phyloP scores from a whole-genome alignment of 2,888 invertebrate genomes.

The Ptychoptera contaminata region DNA sequence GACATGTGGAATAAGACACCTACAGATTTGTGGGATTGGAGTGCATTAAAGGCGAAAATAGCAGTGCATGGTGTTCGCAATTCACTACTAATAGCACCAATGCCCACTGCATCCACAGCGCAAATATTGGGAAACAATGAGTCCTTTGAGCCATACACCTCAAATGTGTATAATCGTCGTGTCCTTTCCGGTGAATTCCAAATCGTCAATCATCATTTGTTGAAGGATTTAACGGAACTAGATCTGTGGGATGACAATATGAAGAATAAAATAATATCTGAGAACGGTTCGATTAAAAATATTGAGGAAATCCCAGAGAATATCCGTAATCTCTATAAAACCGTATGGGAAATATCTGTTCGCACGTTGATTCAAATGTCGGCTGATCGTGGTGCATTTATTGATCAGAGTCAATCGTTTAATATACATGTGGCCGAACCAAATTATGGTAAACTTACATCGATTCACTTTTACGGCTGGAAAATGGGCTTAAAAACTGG shows the following conservation, averaged over 20 bases:
- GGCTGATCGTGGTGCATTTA: slow-evolving; percentile 92
- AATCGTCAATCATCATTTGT: slow-evolving; percentile 89
- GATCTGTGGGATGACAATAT: slow-evolving; percentile 90
- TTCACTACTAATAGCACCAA: slow-evolving; percentile 85
- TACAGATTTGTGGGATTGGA: slow-evolving; percentile 83
- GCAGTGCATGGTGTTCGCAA: slow-evolving; percentile 81
- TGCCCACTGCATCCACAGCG: slow-evolving; percentile 98
- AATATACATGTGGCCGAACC: slow-evolving; percentile 96
- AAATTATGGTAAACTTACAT: slow-evolving; percentile 82
- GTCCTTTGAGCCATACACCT: slow-evolving; percentile 95
- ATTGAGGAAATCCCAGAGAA: slow-evolving; percentile 73
- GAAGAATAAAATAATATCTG: slow-evolving; percentile 84
- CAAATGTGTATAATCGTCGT: slow-evolving; percentile 86
- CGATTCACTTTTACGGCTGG: slow-evolving; percentile 99
- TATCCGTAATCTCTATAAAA: slow-evolving; percentile 79
- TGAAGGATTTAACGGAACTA: slow-evolving; percentile 80
- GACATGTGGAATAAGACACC: slow-evolving; percentile 95
- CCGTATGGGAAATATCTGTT: slow-evolving; percentile 95
- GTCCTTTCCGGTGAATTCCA: slow-evolving; percentile 93
- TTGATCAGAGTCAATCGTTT: slow-evolving; percentile 97
- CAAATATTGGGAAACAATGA: slow-evolving; percentile 99
- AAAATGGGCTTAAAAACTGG: slow-evolving; percentile 94
- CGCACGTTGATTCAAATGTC: slow-evolving; percentile 91
- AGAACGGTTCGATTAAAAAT: slow-evolving; percentile 84
- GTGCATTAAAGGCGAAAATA: slow-evolving; percentile 63